Evolutionary conservation across 1,140 invertebrate genomes (phyloP), one percentile per base, ranked within the genome.

Genomic region (Brachionus rotundiformis): DNA sequence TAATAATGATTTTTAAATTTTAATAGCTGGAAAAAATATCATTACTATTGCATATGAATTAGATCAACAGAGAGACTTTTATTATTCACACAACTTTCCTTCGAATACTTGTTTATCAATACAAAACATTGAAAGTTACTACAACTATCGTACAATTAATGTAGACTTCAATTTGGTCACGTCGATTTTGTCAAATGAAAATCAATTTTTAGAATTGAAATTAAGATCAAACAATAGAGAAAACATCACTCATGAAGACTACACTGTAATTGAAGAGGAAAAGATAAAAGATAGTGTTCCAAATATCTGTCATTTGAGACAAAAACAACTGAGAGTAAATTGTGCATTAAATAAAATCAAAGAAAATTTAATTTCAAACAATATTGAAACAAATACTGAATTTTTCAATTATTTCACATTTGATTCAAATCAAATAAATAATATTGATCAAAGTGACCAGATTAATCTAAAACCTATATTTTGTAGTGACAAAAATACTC

Each of bases 291-390:
- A 3, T 19, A 13, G 16, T 44, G 36, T 25, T 23, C 16, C 41
- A 31, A 73, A 73, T 44, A 10, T 44, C 8, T 44, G 8, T 44
- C 16, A 44, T 44, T 44, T 73, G 11, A 19, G 11, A 41, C 16
- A 41, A 25, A 73, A 73, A 73, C 68, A 73, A 25, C 23, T 13
- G 11, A 41, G 68, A 44, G 39, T 73, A 25, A 73, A 44, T 73
- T 47, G 68, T 73, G 68, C 39, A 23, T 44, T 73, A 73, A 73
- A 73, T 47, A 73, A 73, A 44, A 73, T 73, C 25, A 73, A 44
- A 44, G 19, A 41, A 44, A 73, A 47, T 44, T 44, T 73, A 25
- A 25, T 25, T 44, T 10, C 36, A 44, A 73, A 44, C 7, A 47
- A 73, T 31, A 73, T 7, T 16, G 16, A 44, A 44, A 73, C 5